Evolutionary conservation across 2,797 vertebrate species (phyloP).

Genomic region (Epinephelus malabaricus): DNA sequence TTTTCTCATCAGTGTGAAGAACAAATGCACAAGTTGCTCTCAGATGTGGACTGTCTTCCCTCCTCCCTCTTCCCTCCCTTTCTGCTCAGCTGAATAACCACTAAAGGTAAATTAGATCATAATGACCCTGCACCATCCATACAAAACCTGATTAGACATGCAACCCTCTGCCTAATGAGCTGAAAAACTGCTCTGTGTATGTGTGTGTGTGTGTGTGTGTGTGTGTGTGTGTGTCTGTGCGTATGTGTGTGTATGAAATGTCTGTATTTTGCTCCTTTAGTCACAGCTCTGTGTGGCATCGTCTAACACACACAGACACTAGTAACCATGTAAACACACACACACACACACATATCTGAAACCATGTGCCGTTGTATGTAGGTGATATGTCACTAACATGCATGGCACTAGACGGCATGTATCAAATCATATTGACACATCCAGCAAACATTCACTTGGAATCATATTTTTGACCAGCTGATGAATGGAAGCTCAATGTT

Average conservation of each 20-base stretch:
- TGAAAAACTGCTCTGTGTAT: constrained; percentile 87
- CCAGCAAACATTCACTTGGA: background rate
- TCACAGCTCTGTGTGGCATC: constrained; percentile 99
- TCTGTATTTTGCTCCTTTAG: constrained; percentile 98
- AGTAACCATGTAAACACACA: constrained; percentile 81
- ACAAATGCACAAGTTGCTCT: constrained; percentile 24
- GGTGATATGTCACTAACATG: background rate
- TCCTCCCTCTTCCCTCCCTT: constrained; percentile 85
- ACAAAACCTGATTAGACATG: constrained; percentile 99
- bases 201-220: constrained; percentile 40
- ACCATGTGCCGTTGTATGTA: constrained; percentile 8
- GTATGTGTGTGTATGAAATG: constrained; percentile 90
- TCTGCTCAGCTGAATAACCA: constrained; percentile 98
- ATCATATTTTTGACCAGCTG: no score
- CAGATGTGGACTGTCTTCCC: constrained; percentile 46
- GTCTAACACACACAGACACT: constrained; percentile 87
- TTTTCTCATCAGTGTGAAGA: constrained; percentile 20
- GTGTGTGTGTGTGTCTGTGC: constrained; percentile 71
- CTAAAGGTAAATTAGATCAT: constrained; percentile 98
- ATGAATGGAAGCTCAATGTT: background rate
- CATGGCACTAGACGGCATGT: background rate
- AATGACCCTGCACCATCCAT: constrained; percentile 92
- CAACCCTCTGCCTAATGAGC: constrained; percentile 99
- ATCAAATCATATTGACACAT: background rate
- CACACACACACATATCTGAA: background rate